Conservation (phyloP, 2,113 vertebrate genomes). For the Tetraodon nigroviridis region DNA sequence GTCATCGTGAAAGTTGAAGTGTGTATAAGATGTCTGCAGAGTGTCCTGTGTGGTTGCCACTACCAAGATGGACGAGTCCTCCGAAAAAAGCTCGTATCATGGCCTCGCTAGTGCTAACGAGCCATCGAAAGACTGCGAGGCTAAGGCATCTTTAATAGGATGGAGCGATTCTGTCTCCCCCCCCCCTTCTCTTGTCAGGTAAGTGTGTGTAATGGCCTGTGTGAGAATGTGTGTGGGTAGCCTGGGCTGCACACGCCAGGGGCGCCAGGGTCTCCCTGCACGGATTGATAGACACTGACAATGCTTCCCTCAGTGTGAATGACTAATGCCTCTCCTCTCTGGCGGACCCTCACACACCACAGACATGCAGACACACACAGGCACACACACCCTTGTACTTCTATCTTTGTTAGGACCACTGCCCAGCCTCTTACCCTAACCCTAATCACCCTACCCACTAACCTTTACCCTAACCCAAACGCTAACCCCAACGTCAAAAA, state of each 20-base stretch:
- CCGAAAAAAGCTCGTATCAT: background rate
- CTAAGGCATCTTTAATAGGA: conserved; percentile 19
- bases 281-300: conserved; percentile 42
- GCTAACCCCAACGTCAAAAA: too few species aligned
- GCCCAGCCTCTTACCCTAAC: too few species aligned
- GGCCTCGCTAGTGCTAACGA: too few species aligned
- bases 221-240: conserved; percentile 22
- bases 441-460: too few species aligned
- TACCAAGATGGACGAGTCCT: too few species aligned
- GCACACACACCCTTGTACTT: background rate
- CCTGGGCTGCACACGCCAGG: conserved; percentile 28
- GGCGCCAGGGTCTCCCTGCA: conserved; percentile 33
- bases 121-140: background rate
- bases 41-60: too few species aligned
- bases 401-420: too few species aligned
- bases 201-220: conserved; percentile 34
- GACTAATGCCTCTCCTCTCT: conserved; percentile 49
- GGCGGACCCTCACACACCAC: background rate
- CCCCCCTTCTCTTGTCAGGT: conserved; percentile 15
- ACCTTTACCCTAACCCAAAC: too few species aligned
- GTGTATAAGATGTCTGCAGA: too few species aligned
- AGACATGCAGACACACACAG: background rate
- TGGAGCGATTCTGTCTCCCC: conserved; percentile 21
- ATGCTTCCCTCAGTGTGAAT: conserved; percentile 47
- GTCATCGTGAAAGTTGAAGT: too few species aligned